Conservation (phyloP, 2,113 vertebrate species). For the Plestiodon gilberti region DNA sequence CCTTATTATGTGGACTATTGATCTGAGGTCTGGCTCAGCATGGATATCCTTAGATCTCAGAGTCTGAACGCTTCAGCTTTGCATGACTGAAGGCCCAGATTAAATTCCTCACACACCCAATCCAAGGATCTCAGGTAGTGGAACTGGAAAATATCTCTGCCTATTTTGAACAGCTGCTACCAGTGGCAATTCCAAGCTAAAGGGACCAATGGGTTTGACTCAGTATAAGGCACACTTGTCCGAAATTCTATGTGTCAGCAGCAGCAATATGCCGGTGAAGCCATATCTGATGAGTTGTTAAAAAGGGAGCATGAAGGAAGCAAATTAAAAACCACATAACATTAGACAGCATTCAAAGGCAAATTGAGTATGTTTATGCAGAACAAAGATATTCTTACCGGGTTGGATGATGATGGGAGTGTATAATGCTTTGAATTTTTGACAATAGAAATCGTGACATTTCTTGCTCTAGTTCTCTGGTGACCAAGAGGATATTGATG, state of each 20-base stretch:
- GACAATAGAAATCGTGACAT: constrained; percentile 48
- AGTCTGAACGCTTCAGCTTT: neutral
- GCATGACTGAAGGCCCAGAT: neutral
- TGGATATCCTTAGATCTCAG: neutral
- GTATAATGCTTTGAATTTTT: constrained; percentile 64
- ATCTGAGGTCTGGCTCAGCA: neutral
- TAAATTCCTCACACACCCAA: neutral
- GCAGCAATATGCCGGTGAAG: neutral
- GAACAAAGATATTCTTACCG: constrained; percentile 44
- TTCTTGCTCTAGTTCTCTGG: constrained; percentile 49
- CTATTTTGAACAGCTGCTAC: neutral
- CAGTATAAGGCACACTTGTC: neutral
- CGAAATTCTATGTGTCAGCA: neutral
- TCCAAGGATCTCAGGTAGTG: neutral
- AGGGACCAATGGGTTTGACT: neutral
- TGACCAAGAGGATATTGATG: constrained; percentile 65
- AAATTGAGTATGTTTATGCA: neutral
- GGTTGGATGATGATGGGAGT: constrained; percentile 31
- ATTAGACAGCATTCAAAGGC: neutral
- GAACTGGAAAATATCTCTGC: neutral
- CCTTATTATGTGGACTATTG: neutral
- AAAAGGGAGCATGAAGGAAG: neutral
- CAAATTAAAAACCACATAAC: neutral
- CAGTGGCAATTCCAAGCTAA: neutral
- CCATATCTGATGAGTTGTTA: neutral